Evolutionary conservation across 2,888 invertebrate species (phyloP), one percentile per base, ranked within the genome.

Genomic region (Elysia crispata): DNA sequence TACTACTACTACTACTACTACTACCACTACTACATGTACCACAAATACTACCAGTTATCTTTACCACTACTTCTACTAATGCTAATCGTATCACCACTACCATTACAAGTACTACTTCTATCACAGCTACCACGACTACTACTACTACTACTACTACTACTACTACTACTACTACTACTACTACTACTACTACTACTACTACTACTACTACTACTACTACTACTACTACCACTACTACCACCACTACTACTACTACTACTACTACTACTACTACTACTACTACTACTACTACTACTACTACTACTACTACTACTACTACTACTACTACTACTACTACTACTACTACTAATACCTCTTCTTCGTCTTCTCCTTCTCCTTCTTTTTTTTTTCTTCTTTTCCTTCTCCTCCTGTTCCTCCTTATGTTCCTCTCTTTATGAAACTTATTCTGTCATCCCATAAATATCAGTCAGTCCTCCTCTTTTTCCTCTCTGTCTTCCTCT

Each of bases 181-280:
- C 31, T 69, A 31, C 31, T 1, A 31, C 31, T 69, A 31, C 31
- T 69, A 1, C 31, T 69, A 69, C 31, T 69, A 69, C 31, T 69
- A 69, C 1, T 69, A 69, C 28, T 1, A 69, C 31, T 31, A 69
- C 31, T 1, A 69, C 69, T 69, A 69, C 69, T 31, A 31, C 31
- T 69, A 31, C 31, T 25, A 69, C 69, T 25, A 25, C 20, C 25
- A 18, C 8, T 8, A 13, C 62, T 13, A 62, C 20, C 8, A 62
- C 62, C n/a, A 62, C 62, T 23, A 62, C 62, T 23, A 62, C 62
- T 66, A 66, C 66, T 66, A 66, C 66, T 66, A 66, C 66, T 66
- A 25, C 66, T 66, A 66, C 66, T 66, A 23, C 66, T 66, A 66
- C 66, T 66, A 66, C 66, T 66, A 66, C 66, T 66, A 66, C 66